Evolutionary conservation across 2,888 invertebrate genomes (phyloP).

Genomic region (Teleogryllus oceanicus): DNA sequence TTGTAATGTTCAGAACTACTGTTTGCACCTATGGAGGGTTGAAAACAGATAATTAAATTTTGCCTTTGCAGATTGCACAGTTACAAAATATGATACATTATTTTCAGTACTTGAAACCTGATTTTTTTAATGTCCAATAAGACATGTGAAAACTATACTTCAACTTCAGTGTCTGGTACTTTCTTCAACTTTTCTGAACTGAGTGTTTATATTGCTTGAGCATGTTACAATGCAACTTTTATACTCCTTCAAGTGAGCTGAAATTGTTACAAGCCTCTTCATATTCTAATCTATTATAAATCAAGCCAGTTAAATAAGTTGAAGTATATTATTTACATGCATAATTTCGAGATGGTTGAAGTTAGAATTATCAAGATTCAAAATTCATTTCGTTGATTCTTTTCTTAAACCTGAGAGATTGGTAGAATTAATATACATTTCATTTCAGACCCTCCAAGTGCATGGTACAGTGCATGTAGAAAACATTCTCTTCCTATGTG

Average conservation of each 20-base stretch:
- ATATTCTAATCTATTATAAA: conserved; percentile 7
- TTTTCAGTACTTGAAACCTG: too few species aligned
- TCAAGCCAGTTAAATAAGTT: not conserved
- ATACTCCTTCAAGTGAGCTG: conserved; percentile 10
- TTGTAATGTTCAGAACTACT: not conserved
- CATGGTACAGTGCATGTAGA: not conserved
- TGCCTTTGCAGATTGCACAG: too few species aligned
- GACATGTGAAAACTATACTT: not conserved
- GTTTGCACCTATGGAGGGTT: not conserved
- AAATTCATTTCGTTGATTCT: not conserved
- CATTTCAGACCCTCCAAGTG: not conserved
- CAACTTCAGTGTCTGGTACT: not conserved
- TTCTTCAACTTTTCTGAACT: conserved; percentile 18
- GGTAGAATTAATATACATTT: not conserved
- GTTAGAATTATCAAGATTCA: not conserved
- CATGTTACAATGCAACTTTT: not conserved
- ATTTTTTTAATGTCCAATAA: too few species aligned
- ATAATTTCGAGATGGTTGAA: not conserved
- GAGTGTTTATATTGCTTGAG: conserved; percentile 2
- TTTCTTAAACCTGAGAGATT: not conserved
- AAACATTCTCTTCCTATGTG: conserved; percentile 3
- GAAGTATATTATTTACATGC: not conserved
- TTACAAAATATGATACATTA: too few species aligned
- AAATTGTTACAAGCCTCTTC: conserved; percentile 1
- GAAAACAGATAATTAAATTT: not conserved